Conservation (phyloP, 2,888 invertebrate genomes). For the Philhelius pedissequus region DNA sequence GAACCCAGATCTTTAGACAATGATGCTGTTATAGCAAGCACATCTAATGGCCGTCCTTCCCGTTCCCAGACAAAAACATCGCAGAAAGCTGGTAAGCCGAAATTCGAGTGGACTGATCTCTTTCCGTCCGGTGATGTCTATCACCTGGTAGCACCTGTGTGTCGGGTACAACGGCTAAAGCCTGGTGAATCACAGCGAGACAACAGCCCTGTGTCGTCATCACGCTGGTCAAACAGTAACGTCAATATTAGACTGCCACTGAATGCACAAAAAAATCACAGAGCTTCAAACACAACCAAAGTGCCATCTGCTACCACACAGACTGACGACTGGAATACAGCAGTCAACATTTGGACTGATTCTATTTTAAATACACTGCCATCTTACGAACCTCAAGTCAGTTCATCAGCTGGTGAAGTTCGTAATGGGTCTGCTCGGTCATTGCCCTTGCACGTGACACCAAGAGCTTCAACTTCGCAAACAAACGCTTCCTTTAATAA, state of each 20-base stretch:
- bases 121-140: conserved; percentile 37
- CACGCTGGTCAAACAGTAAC: conserved; percentile 27
- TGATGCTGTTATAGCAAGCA: background rate
- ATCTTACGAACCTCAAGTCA: conserved; percentile 23
- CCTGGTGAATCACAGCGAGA: conserved; percentile 30
- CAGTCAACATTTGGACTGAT: conserved; percentile 66
- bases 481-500: conserved; percentile 12
- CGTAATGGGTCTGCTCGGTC: conserved; percentile 10
- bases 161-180: conserved; percentile 9
- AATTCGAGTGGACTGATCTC: conserved; percentile 52
- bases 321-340: conserved; percentile 60
- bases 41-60: conserved; percentile 29
- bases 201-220: conserved; percentile 6
- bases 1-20: conserved; percentile 20
- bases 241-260: background rate
- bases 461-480: conserved; percentile 6
- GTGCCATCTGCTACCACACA: conserved; percentile 37
- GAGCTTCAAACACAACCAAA: conserved; percentile 6
- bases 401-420: background rate
- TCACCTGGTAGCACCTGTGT: conserved; percentile 36
- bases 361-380: conserved; percentile 55
- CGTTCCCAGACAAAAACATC: conserved; percentile 24
- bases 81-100: conserved; percentile 30
- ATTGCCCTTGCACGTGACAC: background rate
- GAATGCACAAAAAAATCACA: conserved; percentile 8